These are phyloP conservation scores for Melanophora roralis DNA, from an alignment of 2,888 invertebrate genomes.

Conservation along the genomic window DNA sequence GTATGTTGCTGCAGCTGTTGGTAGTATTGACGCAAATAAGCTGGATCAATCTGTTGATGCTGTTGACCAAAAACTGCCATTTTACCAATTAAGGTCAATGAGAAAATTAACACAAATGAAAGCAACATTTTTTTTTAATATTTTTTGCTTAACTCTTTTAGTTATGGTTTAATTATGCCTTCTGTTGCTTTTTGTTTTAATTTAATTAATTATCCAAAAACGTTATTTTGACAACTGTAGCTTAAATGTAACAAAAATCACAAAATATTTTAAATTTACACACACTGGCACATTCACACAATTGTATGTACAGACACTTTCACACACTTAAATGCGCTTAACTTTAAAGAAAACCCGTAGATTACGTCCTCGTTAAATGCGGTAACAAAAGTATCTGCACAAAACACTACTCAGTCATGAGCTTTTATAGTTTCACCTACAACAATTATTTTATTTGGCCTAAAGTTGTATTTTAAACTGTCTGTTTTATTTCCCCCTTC, in stretches of 20 bases:
- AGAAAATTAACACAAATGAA: constrained; percentile 69
- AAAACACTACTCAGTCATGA: constrained; percentile 45
- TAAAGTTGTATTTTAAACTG: constrained; percentile 51
- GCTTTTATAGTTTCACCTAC: constrained; percentile 63
- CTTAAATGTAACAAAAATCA: constrained; percentile 9
- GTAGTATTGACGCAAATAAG: constrained; percentile 76
- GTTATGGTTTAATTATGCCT: constrained; percentile 32
- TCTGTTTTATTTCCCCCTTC: constrained; percentile 5
- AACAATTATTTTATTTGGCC: constrained; percentile 55
- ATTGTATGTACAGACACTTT: not conserved
- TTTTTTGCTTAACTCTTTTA: constrained; percentile 2
- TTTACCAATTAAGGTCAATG: constrained; percentile 67
- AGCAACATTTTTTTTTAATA: constrained; percentile 65
- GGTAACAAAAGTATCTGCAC: constrained; percentile 61
- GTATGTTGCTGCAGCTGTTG: constrained; percentile 75
- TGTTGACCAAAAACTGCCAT: constrained; percentile 68
- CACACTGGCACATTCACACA: not conserved
- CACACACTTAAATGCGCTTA: constrained; percentile 23
- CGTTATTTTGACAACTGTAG: constrained; percentile 58
- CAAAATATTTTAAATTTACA: constrained; percentile 10
- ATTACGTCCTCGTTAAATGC: constrained; percentile 57
- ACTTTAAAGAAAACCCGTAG: constrained; percentile 23
- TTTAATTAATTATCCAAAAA: constrained; percentile 33
- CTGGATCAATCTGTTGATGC: constrained; percentile 76
- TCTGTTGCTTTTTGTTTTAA: constrained; percentile 29